phyloP scores from a whole-genome alignment of 2,797 vertebrate genomes.

The Coendou prehensilis region DNA sequence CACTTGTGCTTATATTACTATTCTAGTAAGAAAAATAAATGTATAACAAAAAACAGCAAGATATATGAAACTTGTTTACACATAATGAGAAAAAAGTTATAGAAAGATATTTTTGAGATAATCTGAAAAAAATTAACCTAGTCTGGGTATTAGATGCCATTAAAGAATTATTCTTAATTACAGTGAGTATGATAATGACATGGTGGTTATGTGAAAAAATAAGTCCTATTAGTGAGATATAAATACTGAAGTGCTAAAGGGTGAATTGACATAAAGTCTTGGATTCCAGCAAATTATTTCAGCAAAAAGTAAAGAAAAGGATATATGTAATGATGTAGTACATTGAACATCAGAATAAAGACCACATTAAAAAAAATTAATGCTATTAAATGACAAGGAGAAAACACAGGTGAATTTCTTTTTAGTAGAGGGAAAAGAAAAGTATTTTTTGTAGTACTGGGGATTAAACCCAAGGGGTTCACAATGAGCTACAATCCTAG shows the following conservation, averaged over 20 bases:
- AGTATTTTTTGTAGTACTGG: too few species aligned
- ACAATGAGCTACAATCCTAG: too few species aligned
- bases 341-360: slow-evolving; percentile 14
- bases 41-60: slow-evolving; percentile 8
- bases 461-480: too few species aligned
- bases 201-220: slow-evolving; percentile 24
- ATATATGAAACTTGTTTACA: background rate
- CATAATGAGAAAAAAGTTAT: background rate
- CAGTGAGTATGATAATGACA: slow-evolving; percentile 30
- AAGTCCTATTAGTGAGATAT: background rate
- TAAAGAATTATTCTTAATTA: slow-evolving; percentile 13
- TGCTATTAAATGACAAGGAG: background rate
- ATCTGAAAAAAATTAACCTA: background rate
- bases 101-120: slow-evolving; percentile 13
- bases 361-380: background rate
- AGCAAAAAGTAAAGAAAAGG: slow-evolving; percentile 22
- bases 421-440: background rate
- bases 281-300: background rate
- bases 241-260: background rate
- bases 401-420: background rate
- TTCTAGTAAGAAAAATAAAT: slow-evolving; percentile 49
- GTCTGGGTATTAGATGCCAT: background rate
- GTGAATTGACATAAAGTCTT: background rate
- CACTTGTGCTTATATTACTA: background rate
- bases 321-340: background rate